phyloP scores from a whole-genome alignment of 2,113 vertebrate species.

The Ictidomys tridecemlineatus region DNA sequence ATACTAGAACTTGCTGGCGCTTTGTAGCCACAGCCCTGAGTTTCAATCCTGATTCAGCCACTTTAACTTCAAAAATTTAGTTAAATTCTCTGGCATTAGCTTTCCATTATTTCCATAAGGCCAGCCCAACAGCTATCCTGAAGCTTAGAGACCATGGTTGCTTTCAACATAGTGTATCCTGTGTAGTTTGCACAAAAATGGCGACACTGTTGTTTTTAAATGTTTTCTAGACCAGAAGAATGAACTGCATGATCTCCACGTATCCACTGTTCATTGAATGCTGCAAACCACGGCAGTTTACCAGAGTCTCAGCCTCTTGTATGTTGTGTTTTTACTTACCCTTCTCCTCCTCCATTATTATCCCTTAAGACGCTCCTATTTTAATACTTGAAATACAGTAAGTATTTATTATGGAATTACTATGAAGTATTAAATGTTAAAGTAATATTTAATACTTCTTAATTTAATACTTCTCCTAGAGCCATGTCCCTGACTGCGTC shows the following conservation, averaged over 20 bases:
- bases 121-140: not conserved
- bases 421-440: too few relatives aligned
- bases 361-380: not conserved
- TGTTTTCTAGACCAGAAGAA: not conserved
- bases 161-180: not conserved
- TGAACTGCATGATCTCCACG: not conserved
- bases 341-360: not conserved
- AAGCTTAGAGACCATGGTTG: not conserved
- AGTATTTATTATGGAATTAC: too few relatives aligned
- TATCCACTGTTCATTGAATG: not conserved
- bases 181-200: not conserved
- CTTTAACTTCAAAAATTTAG: not conserved
- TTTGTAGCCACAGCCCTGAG: not conserved
- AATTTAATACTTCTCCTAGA: too few relatives aligned
- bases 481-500: rapidly evolving
- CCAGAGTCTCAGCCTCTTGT: not conserved
- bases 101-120: not conserved
- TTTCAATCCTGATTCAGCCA: not conserved
- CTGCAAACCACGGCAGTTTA: not conserved
- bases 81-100: not conserved
- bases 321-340: not conserved
- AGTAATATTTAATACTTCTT: too few relatives aligned
- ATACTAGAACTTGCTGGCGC: not conserved
- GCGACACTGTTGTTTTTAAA: not conserved
- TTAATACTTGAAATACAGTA: too few relatives aligned